Percentiles rank a stretch among this genome's conserved stretches.
These are phyloP conservation scores for Zophobas morio DNA, from an alignment of 1,140 invertebrate species.

Conservation along the genomic window DNA sequence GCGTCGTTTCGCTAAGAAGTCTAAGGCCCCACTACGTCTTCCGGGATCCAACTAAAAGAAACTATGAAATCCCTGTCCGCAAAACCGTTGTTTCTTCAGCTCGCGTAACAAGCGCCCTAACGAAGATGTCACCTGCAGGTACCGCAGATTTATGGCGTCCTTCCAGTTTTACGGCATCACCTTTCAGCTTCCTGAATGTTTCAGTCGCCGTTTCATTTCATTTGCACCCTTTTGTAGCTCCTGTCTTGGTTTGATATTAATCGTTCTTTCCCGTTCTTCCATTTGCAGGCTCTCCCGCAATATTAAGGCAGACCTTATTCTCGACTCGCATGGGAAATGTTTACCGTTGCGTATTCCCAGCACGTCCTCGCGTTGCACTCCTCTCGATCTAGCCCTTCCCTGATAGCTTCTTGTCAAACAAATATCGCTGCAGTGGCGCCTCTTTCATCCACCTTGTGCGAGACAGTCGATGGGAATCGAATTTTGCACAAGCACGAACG, in stretches of 20 bases:
- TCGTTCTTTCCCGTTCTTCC: constrained; percentile 55
- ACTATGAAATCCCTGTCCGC: constrained; percentile 48
- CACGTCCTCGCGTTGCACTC: constrained; percentile 43
- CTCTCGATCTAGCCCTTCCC: constrained; percentile 36
- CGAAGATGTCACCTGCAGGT: constrained; percentile 40
- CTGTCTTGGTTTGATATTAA: constrained; percentile 54
- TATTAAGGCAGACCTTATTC: constrained; percentile 52
- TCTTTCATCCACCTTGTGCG: constrained; percentile 7
- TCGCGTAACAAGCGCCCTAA: constrained; percentile 24
- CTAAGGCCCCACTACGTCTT: constrained; percentile 35
- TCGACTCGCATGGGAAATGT: constrained; percentile 52
- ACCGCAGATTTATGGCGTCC: constrained; percentile 31
- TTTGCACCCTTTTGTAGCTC: constrained; percentile 52
- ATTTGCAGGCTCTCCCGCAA: constrained; percentile 55
- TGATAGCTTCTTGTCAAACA: constrained; percentile 47
- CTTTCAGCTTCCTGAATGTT: constrained; percentile 39
- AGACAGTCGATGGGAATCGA: constrained; percentile 23
- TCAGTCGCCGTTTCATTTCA: constrained; percentile 52
- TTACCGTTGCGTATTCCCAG: constrained; percentile 53
- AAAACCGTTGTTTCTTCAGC: constrained; percentile 16
- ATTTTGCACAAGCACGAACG: constrained; percentile 32
- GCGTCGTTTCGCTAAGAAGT: constrained; percentile 39
- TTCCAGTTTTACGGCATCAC: constrained; percentile 30
- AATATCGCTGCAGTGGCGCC: constrained; percentile 45
- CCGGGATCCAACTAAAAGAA: constrained; percentile 49